Evolutionary conservation across 2,888 invertebrate species (phyloP).

Genomic region (Drosophila gaucha): DNA sequence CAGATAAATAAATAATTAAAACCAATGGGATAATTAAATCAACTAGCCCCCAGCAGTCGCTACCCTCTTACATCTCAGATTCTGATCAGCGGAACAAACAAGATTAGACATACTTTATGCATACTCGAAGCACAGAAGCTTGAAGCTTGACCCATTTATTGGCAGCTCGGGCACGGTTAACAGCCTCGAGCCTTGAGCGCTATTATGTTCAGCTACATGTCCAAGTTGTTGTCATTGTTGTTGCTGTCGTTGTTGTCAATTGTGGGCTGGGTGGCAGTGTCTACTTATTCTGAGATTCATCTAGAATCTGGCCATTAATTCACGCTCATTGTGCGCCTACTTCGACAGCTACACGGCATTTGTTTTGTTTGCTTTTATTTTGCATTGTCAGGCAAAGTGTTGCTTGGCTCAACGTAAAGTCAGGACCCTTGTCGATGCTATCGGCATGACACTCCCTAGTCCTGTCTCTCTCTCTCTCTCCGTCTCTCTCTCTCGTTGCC

Average conservation of each 20-base stretch:
- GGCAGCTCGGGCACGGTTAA: conserved; percentile 9
- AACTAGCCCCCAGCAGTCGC: conserved; percentile 8
- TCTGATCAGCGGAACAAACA: conserved; percentile 43
- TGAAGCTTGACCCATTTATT: conserved; percentile 67
- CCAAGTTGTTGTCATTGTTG: conserved; percentile 22
- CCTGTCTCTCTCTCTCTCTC: background rate
- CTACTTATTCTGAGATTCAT: conserved; percentile 52
- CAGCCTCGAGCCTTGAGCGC: conserved; percentile 29
- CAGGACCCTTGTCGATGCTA: conserved; percentile 63
- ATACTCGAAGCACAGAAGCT: conserved; percentile 24
- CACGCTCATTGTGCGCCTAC: conserved; percentile 70
- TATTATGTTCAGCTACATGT: conserved; percentile 60
- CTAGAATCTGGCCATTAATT: conserved; percentile 72
- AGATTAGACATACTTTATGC: conserved; percentile 76
- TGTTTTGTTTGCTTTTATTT: conserved; percentile 44
- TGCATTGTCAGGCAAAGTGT: conserved; percentile 68
- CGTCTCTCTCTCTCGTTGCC: background rate
- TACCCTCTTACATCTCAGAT: conserved; percentile 37
- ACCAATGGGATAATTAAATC: conserved; percentile 40
- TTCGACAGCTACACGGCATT: conserved; percentile 49
- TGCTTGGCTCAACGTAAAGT: conserved; percentile 35
- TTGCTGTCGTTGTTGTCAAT: conserved; percentile 14
- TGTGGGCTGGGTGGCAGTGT: conserved; percentile 3
- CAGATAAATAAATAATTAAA: conserved; percentile 34
- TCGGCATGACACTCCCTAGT: conserved; percentile 48